Evolutionary conservation across 2,113 vertebrate species (phyloP), one percentile per base, ranked within the genome.

Genomic region (Chitala chitala): DNA sequence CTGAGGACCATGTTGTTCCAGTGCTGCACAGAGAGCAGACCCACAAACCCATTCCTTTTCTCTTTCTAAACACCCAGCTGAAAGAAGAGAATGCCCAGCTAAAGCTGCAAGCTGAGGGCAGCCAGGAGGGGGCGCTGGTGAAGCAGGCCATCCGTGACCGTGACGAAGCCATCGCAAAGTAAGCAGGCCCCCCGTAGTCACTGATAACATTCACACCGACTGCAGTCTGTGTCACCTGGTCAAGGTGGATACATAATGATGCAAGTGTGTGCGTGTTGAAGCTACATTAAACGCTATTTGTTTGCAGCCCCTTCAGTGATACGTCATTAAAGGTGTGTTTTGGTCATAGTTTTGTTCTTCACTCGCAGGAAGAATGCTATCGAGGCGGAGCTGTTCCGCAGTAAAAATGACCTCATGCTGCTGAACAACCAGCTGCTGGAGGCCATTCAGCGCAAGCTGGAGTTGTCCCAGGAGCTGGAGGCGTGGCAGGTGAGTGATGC

Each of bases 131-230:
- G 12, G 53, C 73, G 5, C 71, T 89, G 9, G 84, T 92, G 70
- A 85, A 90, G 69, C 93, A 91, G 80, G 89, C 91, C 1, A 82
- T 94, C 31, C 64, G 82, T 48, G 93, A 95, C 80, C 77, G 94
- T 76, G 94, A 95, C 71, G 91, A 93, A 1, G 94, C 94, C 77
- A 89, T 95, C 13, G 89, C 88, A 78, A 94, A 93, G 94, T 95
- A 81, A 92, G 92, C 75, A 22, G 1, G 6, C 15, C 4, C 33
- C 17, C 58, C 17, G 2, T 33, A 8, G 3, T 13, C 6, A 20
- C 26, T 36, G 58, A 61, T 20, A 17, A n/a, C n/a, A n/a, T n/a
- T n/a, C 29, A 31, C 20, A 17, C 13, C 56, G 31, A 29, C 33
- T 38, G 59, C 3, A 33, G 59, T n/a, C 31, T n/a, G n/a, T n/a